Evolutionary conservation across 1,140 invertebrate species (phyloP), one percentile per base, ranked within the genome.

Genomic region (Drosophila lacertosa): DNA sequence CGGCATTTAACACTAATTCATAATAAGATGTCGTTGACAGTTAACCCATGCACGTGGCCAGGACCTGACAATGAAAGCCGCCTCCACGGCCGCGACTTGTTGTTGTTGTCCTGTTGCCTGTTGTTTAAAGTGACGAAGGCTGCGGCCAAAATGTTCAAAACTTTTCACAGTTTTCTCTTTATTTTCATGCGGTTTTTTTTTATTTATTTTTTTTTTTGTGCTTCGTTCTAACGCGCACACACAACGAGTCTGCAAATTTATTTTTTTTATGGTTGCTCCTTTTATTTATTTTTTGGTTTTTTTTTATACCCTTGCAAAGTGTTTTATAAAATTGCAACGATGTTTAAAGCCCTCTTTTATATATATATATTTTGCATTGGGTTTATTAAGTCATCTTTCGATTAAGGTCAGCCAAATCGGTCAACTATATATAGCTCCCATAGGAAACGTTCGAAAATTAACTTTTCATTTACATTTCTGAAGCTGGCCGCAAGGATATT

Each of bases 21-120:
- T 88, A 88, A 88, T 88, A 88, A 88, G 78, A 89, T 82, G 83
- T 88, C 83, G 82, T 75, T 89, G 82, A 88, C 82, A 89, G 82
- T 88, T 88, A 88, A 88, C 82, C 82, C 83, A 70, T 66, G 59
- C 50, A 66, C 77, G 68, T 75, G 82, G 58, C 64, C 64, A 42
- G 13, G 24, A 60, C 67, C 73, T 86, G 81, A 84, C 76, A 84
- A 84, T 86, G 80, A 86, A 84, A 84, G 73, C 68, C n/a, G 10
- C 50, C 32, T 83, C 64, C 60, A 57, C 48, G 62, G 75, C 39
- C n/a, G 32, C 5, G 40, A 26, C 40, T 74, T 79, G 58, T 78
- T 74, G 60, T 74, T 79, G 58, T 78, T 74, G 60, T 63, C 60
- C 64, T 58, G 42, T 63, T 73, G 42, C 13, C 29, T 67, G 29